Percentiles rank a stretch among this genome's conserved stretches.
Evolutionary conservation across 1,140 invertebrate species (phyloP).

Genomic region (Nomia melanderi): DNA sequence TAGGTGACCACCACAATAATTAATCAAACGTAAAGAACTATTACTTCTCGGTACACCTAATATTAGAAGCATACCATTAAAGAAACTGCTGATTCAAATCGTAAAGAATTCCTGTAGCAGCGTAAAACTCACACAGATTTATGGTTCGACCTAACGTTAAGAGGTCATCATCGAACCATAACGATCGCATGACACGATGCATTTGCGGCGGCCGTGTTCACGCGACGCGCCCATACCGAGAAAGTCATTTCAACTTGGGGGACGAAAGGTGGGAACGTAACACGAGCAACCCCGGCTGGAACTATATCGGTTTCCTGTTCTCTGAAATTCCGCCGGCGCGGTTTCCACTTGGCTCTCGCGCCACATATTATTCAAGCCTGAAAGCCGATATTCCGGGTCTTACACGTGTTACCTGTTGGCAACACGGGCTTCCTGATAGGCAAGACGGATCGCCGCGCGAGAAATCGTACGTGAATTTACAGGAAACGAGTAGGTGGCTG

Average conservation of each 20-base stretch:
- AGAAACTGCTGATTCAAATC: not conserved
- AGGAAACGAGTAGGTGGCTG: constrained; percentile 60
- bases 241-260: not conserved
- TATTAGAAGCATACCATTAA: no score
- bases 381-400: constrained; percentile 58
- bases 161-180: not conserved
- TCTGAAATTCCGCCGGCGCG: constrained; percentile 31
- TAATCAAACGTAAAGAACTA: no score
- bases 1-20: no score
- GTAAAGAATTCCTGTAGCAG: not conserved
- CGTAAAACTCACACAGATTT: not conserved
- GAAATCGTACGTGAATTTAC: constrained; percentile 55
- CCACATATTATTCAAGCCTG: constrained; percentile 57
- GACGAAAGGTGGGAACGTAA: not conserved
- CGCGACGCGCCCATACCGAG: not conserved
- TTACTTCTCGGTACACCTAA: no score
- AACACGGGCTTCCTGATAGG: constrained; percentile 59
- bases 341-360: constrained; percentile 32
- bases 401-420: constrained; percentile 62
- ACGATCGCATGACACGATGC: not conserved
- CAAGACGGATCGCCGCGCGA: constrained; percentile 53
- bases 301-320: constrained; percentile 38
- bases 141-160: not conserved
- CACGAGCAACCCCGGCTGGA: not conserved
- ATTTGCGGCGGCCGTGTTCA: not conserved